Conservation (phyloP, 92 coral and sea anemone species). For the Chrysogorgia sp. region DNA sequence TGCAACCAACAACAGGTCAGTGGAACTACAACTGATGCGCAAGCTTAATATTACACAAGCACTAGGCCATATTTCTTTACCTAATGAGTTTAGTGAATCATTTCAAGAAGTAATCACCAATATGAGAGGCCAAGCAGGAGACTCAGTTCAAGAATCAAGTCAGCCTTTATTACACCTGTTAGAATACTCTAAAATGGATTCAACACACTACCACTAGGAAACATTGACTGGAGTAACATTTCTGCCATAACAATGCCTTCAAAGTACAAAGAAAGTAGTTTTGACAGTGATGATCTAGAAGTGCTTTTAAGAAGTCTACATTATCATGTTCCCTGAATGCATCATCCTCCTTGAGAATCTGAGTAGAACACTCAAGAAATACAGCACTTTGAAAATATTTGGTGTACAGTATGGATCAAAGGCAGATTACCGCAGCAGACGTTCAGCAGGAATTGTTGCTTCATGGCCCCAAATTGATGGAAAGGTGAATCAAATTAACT, state of each 20-base stretch:
- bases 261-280: not conserved
- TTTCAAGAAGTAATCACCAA: not conserved
- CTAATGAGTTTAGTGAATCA: not conserved
- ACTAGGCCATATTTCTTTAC: not conserved
- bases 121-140: too few species aligned
- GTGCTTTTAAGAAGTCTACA: not conserved
- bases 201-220: not conserved
- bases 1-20: constrained; percentile 42
- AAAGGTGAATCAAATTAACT: too few species aligned
- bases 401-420: too few species aligned
- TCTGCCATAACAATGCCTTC: not conserved
- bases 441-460: too few species aligned
- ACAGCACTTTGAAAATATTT: too few species aligned
- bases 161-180: constrained; percentile 13
- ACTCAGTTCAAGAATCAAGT: too few species aligned
- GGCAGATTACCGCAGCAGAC: too few species aligned
- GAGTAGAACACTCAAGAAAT: too few species aligned
- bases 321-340: not conserved
- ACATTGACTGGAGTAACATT: constrained; percentile 19
- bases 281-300: not conserved
- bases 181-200: not conserved
- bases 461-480: too few species aligned
- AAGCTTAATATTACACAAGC: constrained; percentile 36
- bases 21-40: constrained; percentile 60
- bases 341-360: too few species aligned